Evolutionary conservation across 2,113 vertebrate genomes (phyloP), one percentile per base, ranked within the genome.

Genomic region (Boleophthalmus pectinirostris): DNA sequence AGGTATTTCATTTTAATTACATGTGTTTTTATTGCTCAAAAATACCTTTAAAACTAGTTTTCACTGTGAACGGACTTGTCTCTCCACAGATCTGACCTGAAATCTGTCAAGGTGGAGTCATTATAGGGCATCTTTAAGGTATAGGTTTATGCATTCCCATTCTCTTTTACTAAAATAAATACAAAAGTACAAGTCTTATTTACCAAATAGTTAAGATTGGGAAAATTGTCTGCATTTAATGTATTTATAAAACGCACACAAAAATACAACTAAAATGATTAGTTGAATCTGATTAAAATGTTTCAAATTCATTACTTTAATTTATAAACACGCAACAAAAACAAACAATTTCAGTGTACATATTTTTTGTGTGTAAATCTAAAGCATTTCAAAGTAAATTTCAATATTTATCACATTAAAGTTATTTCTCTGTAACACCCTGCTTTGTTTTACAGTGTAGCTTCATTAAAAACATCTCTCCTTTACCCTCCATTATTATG

Each of bases 401-500:
- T 18, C 15, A 16, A 3, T 47, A 15, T 16, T 47, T 47, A n/a
- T n/a, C n/a, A n/a, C n/a, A n/a, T n/a, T n/a, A n/a, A n/a, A n/a
- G 56, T 58, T 58, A 14, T 21, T 57, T 5, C 54, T 23, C 3
- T 3, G 54, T 14, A 57, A 24, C 6, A 13, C 56, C 8, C 25
- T 24, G 23, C 24, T 58, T 9, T 58, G 24, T 61, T 61, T 61
- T 78, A 79, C 54, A 16, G 69, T 64, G 18, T 21, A 80, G 70
- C 67, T 75, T 86, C 75, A 88, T 87, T 85, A 76, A 81, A 87
- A 87, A 33, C 74, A 79, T 86, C 83, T 70, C 77, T 25, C 83
- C 76, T 81, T 14, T 47, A 66, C 68, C 64, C 72, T 81, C 76
- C 87, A 82, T 90, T 78, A 83, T 89, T 78, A 88, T 46, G 70